Evolutionary conservation across 2,888 invertebrate species (phyloP).

Genomic region (Aricia artaxerxes): DNA sequence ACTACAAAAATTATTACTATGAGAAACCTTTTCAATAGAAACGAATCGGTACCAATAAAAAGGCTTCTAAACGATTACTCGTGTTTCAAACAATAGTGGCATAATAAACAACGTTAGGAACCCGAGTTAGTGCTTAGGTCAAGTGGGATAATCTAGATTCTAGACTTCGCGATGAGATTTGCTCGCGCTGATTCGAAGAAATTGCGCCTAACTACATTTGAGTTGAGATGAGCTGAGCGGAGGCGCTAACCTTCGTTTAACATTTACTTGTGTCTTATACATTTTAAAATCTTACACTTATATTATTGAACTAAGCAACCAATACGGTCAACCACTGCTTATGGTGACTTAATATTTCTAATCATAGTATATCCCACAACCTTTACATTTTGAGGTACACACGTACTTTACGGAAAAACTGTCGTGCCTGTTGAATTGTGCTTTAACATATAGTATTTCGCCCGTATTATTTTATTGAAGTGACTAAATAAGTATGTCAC

Average conservation of each 20-base stretch:
- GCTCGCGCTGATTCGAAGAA: constrained; percentile 54
- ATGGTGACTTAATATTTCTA: too few species aligned
- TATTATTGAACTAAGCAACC: too few species aligned
- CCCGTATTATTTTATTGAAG: too few species aligned
- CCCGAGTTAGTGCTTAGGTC: constrained; percentile 12
- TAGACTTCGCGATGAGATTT: constrained; percentile 56
- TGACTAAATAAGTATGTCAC: too few species aligned
- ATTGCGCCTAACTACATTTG: constrained; percentile 67
- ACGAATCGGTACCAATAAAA: neutral
- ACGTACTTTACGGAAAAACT: too few species aligned
- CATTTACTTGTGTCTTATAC: neutral
- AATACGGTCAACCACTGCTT: too few species aligned
- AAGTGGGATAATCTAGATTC: constrained; percentile 51
- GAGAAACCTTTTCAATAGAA: neutral
- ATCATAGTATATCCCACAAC: too few species aligned
- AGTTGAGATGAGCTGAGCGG: constrained; percentile 41
- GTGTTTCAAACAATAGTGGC: constrained; percentile 12
- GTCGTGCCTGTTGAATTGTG: too few species aligned
- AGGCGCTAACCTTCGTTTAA: neutral
- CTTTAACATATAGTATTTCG: too few species aligned
- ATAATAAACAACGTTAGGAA: constrained; percentile 28
- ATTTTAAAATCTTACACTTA: neutral
- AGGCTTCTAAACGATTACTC: neutral
- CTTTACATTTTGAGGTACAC: too few species aligned
- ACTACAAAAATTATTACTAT: neutral